Percentiles rank a stretch among this genome's conserved stretches.
phyloP scores from a whole-genome alignment of 2,797 vertebrate species.

The Amniataba percoides region DNA sequence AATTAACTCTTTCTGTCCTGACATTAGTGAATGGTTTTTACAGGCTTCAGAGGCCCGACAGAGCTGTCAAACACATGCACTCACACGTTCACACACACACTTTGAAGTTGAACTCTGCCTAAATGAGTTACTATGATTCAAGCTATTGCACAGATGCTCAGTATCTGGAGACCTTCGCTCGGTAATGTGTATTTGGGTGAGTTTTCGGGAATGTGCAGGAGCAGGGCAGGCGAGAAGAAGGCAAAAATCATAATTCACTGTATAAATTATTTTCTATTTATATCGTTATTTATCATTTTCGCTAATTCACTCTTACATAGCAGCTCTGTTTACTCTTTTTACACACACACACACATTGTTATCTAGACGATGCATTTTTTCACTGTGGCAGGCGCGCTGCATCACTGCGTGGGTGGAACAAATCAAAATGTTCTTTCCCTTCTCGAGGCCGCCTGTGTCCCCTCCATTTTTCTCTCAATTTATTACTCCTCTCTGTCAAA shows the following conservation, averaged over 20 bases:
- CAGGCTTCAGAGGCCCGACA: constrained; percentile 56
- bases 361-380: neutral
- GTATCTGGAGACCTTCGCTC: constrained; percentile 43
- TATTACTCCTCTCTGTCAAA: neutral
- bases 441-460: neutral
- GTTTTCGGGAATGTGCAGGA: neutral
- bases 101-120: constrained; percentile 58
- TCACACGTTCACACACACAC: constrained; percentile 18
- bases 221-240: neutral
- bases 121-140: constrained; percentile 47
- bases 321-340: constrained; percentile 2
- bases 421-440: constrained; percentile 6
- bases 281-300: neutral
- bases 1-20: constrained; percentile 72
- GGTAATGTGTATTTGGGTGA: neutral
- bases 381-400: neutral
- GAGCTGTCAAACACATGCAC: constrained; percentile 51
- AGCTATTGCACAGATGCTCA: constrained; percentile 71
- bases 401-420: constrained; percentile 5
- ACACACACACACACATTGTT: constrained; percentile 10
- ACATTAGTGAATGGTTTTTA: constrained; percentile 63
- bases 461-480: neutral
- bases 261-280: constrained; percentile 4
- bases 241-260: neutral
- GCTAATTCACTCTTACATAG: neutral